Conservation (phyloP, 2,113 vertebrate genomes). For the Pteruthius melanotis region DNA sequence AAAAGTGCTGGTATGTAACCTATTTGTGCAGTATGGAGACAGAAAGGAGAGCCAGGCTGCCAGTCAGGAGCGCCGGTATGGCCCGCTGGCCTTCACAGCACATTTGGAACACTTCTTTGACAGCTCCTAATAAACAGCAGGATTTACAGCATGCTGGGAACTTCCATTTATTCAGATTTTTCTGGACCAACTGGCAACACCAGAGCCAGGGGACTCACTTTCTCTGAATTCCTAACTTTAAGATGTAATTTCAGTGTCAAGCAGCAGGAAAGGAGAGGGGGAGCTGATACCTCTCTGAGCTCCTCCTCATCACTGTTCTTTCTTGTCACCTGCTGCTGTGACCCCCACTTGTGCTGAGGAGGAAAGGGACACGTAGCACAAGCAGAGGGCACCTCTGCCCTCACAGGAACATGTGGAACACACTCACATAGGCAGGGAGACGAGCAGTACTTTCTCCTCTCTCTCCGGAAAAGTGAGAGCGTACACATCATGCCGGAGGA, state of each 20-base stretch:
- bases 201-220: background rate
- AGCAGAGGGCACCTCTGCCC: background rate
- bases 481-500: background rate
- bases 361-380: background rate
- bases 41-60: background rate
- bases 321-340: background rate
- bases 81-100: background rate
- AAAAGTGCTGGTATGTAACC: conserved; percentile 42
- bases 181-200: background rate
- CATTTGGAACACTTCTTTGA: background rate
- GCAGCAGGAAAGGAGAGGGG: background rate
- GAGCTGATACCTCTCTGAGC: background rate
- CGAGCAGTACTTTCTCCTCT: background rate
- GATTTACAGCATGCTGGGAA: background rate
- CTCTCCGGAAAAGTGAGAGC: background rate
- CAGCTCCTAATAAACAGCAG: conserved; percentile 24
- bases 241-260: background rate
- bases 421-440: fast-evolving
- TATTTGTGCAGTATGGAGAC: background rate
- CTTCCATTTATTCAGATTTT: background rate
- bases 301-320: background rate
- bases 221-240: background rate
- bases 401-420: background rate
- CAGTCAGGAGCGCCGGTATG: background rate
- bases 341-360: background rate